Evolutionary conservation across 2,888 invertebrate species (phyloP).

Genomic region (Odontocolon sp.): DNA sequence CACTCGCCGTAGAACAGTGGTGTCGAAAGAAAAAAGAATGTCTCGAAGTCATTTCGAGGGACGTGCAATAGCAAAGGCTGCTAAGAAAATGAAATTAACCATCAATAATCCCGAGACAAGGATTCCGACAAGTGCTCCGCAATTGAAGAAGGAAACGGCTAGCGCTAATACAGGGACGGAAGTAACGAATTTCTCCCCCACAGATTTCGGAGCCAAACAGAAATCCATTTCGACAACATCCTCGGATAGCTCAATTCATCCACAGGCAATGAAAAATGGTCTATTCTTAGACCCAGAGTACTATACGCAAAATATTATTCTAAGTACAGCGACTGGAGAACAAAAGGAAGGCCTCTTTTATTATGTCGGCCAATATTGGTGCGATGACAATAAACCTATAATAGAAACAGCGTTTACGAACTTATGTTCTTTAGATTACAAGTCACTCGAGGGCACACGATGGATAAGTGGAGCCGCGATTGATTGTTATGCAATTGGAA

Average conservation of each 20-base stretch:
- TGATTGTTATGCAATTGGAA: slow-evolving; percentile 14
- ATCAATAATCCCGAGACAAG: background rate
- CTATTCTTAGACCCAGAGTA: slow-evolving; percentile 2
- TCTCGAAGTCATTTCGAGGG: no score
- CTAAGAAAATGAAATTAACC: background rate
- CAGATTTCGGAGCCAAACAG: background rate
- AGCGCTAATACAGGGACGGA: no score
- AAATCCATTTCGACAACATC: background rate
- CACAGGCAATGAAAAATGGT: background rate
- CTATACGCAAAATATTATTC: slow-evolving; percentile 8
- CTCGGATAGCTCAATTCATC: background rate
- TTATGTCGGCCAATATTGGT: slow-evolving; percentile 4
- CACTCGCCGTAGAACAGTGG: background rate
- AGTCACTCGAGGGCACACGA: background rate
- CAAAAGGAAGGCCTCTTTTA: background rate
- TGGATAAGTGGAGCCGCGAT: background rate
- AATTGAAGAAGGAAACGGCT: no score
- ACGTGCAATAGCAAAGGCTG: background rate
- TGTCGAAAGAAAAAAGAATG: background rate
- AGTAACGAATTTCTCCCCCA: background rate
- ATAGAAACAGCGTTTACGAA: slow-evolving; percentile 1
- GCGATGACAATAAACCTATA: background rate
- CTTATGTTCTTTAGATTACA: slow-evolving; percentile 9
- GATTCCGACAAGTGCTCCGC: background rate
- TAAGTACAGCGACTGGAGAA: background rate